Base-by-base conservation (phyloP, 1,140 invertebrate species). In the Hermetia illucens region DNA sequence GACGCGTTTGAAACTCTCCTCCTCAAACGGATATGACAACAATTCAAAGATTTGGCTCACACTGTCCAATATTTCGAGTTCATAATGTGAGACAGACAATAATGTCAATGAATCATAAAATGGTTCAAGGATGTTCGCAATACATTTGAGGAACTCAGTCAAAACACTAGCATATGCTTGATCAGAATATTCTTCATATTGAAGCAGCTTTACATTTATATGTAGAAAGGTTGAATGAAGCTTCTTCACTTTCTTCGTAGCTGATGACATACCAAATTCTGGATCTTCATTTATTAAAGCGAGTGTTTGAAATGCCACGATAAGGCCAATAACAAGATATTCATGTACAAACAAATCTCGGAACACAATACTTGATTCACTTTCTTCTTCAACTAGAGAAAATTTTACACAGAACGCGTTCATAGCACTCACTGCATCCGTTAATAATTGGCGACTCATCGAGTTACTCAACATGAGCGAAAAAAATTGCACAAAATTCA, bases 401-500 rank as follows among this genome's bases (percentile, higher is more conserved):
- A 55, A 61, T 34, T 52, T 58, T 12, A 52, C 52, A 46, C 69
- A 63, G 3, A 72, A 55, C 20, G 67, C 65, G 51, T 72, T 71
- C 1, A 68, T 53, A 20, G 70, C 67, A 44, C 71, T 69, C 13
- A 75, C 52, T 1, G 68, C 63, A 35, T 65, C 66, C 1, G 62
- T 41, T 3, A 76, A 46, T 1, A 77, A 45, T 21, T 71, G 69
- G 60, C 71, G 70, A 46, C 74, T 77, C 2, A 68, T 72, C 0
- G 78, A 82, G 54, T 75, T 79, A 37, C 63, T 64, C 32, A 83
- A 54, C 41, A 83, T 75, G 47, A 75, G 79, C 44, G 57, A 64
- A 18, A 82, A 49, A 44, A 68, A 58, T 24, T 64, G 54, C 4
- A 70, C 64, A 40, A 78, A 65, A 30, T 53, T 43, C 17, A 67